Evolutionary conservation across 2,797 vertebrate species (phyloP), one percentile per base, ranked within the genome.

Genomic region (Sebastes minor): DNA sequence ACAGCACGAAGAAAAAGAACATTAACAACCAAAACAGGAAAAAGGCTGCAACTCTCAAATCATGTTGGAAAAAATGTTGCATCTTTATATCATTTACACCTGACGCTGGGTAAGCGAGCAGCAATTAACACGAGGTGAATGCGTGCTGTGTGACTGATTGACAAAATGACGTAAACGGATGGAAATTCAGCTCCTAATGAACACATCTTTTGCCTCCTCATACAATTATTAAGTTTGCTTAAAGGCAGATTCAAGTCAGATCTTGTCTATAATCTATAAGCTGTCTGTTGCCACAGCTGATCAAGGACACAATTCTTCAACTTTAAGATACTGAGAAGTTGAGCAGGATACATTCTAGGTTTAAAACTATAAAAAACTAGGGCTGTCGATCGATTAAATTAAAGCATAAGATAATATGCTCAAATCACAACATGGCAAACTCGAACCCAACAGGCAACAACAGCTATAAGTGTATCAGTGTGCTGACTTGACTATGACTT

Each of bases 91-190:
- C 4, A 33, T 5, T 12, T 30, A 56, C 3, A 61, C 53, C 46
- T 30, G 22, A 61, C 57, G 28, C 10, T 35, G 9, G 30, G 35
- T 66, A 67, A 66, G 18, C 2, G 1, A 71, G 22, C 38, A 56
- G 33, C 25, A 33, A n/a, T 30, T 35, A 63, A 46, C 49, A 60
- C 16, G 16, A 67, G 42, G 38, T 35, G 18, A 64, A 22, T 14
- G 30, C 6, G 14, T 74, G 65, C 60, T 70, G 57, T 33, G 22
- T 38, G 66, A 62, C 46, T 66, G 74, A 64, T 8, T 66, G 69
- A 69, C 13, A 25, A 35, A 56, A 42, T 60, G 6, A 68, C 1
- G 4, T 27, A 38, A 35, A 52, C 0, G 4, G 22, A 62, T 56
- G 55, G 55, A 23, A 61, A 25, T 55, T n/a, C 56, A 8, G 30